A percentile compares a stretch with the other conserved stretches of the same genome.
Evolutionary conservation across 1,140 invertebrate species (phyloP).

Genomic region (Drosophila elegans): DNA sequence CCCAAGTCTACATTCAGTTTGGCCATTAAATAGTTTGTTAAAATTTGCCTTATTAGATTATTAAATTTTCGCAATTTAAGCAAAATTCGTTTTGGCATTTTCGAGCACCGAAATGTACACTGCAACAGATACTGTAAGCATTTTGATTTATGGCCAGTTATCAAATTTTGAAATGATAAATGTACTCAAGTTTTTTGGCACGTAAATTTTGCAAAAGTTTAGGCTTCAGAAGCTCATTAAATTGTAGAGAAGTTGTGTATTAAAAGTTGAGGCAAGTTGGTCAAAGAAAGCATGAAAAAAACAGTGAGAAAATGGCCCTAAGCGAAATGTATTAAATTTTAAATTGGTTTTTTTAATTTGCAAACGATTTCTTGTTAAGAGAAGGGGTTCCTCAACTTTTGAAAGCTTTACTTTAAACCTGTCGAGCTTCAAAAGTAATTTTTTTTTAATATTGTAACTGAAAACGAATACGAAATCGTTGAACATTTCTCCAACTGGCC

Average conservation of each 20-base stretch:
- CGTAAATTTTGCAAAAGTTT: slow-evolving; percentile 2
- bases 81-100: slow-evolving; percentile 75
- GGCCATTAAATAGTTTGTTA: slow-evolving; percentile 81
- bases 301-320: background rate
- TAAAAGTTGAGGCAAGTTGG: slow-evolving; percentile 1
- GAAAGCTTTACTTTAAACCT: background rate
- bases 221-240: slow-evolving; percentile 25
- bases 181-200: slow-evolving; percentile 1
- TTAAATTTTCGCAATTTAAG: slow-evolving; percentile 80
- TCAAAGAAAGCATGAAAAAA: slow-evolving; percentile 18
- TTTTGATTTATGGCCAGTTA: slow-evolving; percentile 26
- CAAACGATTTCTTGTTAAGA: slow-evolving; percentile 7
- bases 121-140: slow-evolving; percentile 15
- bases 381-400: background rate
- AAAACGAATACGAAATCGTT: background rate
- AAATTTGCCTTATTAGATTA: slow-evolving; percentile 83
- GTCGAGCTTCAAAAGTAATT: background rate
- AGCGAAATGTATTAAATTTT: background rate
- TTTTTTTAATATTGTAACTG: background rate
- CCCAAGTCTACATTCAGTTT: slow-evolving; percentile 63
- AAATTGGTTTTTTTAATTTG: background rate
- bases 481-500: slow-evolving; percentile 25
- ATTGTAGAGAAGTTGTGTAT: slow-evolving; percentile 6
- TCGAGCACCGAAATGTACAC: slow-evolving; percentile 19
- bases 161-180: slow-evolving; percentile 36